Conservation (phyloP, 2,113 vertebrate genomes). For the Indicator maculatus region DNA sequence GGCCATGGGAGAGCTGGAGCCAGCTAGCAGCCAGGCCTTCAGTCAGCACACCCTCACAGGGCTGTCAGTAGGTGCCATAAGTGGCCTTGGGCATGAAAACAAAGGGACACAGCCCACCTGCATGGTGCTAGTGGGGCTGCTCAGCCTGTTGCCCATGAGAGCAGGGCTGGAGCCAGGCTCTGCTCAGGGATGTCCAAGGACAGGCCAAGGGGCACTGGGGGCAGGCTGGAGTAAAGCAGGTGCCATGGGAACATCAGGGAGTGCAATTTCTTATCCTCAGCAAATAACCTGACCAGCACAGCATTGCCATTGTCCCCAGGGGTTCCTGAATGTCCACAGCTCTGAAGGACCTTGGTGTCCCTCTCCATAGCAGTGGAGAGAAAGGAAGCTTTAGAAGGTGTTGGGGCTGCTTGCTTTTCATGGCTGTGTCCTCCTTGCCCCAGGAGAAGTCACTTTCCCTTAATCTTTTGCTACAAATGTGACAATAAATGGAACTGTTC, state of each 20-base stretch:
- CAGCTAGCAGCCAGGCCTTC: not conserved
- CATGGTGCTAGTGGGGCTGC: not conserved
- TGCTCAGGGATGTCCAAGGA: too few relatives aligned
- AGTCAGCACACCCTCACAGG: not conserved
- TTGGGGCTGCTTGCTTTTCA: not conserved
- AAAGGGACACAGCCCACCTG: not conserved
- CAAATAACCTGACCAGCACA: not conserved
- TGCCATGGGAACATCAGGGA: too few relatives aligned
- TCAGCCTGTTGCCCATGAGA: fast-evolving
- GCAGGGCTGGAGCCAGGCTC: not conserved
- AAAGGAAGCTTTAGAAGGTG: not conserved
- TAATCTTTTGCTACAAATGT: not conserved
- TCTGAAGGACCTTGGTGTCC: not conserved
- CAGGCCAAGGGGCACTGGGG: too few relatives aligned
- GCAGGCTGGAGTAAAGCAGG: too few relatives aligned
- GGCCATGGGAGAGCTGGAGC: not conserved
- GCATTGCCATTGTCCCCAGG: not conserved
- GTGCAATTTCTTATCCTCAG: not conserved
- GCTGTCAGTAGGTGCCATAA: not conserved
- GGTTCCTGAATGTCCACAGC: not conserved
- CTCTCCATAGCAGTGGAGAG: not conserved
- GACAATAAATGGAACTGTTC: not conserved
- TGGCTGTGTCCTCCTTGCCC: not conserved
- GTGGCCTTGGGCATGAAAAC: not conserved
- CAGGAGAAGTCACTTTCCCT: not conserved